Base-by-base conservation (phyloP, 1,140 invertebrate species). In the Phymastichus coffea region DNA sequence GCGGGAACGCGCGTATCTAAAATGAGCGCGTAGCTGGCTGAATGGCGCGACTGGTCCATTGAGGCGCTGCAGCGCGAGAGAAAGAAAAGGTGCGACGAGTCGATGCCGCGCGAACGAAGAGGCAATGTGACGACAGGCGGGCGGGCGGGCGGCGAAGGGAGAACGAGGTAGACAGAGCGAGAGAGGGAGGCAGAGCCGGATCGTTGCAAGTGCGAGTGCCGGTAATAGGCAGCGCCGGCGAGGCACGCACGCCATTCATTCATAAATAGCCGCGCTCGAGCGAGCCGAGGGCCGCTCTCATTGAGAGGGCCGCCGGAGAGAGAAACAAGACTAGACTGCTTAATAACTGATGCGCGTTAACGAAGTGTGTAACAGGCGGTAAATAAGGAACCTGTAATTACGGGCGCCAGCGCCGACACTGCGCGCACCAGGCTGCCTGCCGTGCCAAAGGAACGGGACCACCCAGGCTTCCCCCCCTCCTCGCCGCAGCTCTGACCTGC, bases 381-480 rank as follows among this genome's bases (percentile, higher is more conserved):
- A 79, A 79, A 77, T 77, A 77, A 77, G 73, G 74, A 79, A 78
- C 75, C 75, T 75, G 74, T 77, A 79, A 78, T 79, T 79, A 79
- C 65, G 73, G 66, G 51, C 66, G 68, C 70, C 68, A 69, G 71
- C 28, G 25, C 17, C 14, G 7, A n/a, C 17, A 3, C 4, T 15
- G 25, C 6, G 15, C 6, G 2, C 6, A 6, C 70, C 70, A 66
- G 71, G n/a, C n/a, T n/a, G n/a, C n/a, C n/a, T n/a, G n/a, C n/a
- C 70, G 66, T 53, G 69, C 66, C 63, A 63, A 63, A 33, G 56
- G 37, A 63, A 53, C 55, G 38, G 66, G 66, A 61, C 73, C 76
- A 76, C 75, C 75, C 71, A 75, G 73, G 70, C 70, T 66, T 68
- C 43, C 52, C 62, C 47, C 64, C 57, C 57, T 40, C 33, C 40